Evolutionary conservation across 1,140 invertebrate species (phyloP).

Genomic region (Trypoxylus dichotomus): DNA sequence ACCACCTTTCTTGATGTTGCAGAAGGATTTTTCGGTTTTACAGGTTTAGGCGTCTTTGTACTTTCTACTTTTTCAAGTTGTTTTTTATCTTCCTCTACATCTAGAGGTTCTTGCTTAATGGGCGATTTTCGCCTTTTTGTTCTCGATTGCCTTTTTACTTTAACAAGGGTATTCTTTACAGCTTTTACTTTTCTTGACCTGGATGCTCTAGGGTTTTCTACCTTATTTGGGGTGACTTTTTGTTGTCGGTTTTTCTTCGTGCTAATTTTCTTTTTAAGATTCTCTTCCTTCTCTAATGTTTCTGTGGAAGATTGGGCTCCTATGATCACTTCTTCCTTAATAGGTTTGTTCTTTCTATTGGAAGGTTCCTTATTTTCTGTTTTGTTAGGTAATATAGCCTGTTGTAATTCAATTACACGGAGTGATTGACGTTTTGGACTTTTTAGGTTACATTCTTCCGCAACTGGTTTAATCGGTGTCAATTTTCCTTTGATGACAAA

Average conservation of each 20-base stretch:
- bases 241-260: slow-evolving; percentile 23
- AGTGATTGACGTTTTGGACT: slow-evolving; percentile 3
- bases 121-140: slow-evolving; percentile 10
- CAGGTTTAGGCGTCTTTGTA: slow-evolving; percentile 16
- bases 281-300: neutral
- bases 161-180: neutral
- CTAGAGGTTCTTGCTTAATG: slow-evolving; percentile 16
- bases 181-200: neutral
- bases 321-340: neutral
- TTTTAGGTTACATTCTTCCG: neutral
- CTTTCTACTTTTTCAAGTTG: neutral
- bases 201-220: neutral
- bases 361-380: neutral
- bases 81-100: slow-evolving; percentile 28
- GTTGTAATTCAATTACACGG: neutral
- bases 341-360: slow-evolving; percentile 2
- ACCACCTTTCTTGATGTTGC: neutral
- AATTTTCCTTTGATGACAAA: slow-evolving; percentile 52
- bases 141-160: neutral
- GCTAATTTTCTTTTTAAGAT: neutral
- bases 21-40: neutral
- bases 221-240: neutral
- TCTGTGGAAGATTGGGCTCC: neutral
- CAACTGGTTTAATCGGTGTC: slow-evolving; percentile 47
- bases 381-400: neutral